phyloP scores from a whole-genome alignment of 1,140 invertebrate species.

The Zaprionus camerounensis region DNA sequence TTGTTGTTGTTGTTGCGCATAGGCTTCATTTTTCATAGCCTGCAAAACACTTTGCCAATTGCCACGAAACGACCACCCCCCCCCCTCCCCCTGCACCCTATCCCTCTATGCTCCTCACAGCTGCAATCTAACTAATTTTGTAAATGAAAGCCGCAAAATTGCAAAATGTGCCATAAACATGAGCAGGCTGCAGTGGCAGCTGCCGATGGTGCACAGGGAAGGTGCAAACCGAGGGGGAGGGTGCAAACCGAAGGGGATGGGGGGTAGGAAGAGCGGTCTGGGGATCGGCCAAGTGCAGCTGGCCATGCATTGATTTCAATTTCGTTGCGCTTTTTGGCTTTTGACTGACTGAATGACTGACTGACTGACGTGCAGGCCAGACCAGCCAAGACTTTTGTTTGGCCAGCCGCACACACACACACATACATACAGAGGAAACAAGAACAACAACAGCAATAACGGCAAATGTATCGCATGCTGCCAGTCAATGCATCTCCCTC shows the following conservation, averaged over 20 bases:
- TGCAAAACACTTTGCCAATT: conserved; percentile 44
- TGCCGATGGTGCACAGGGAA: conserved; percentile 5
- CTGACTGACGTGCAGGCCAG: conserved; percentile 40
- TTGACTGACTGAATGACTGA: conserved; percentile 57
- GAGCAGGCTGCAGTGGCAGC: conserved; percentile 46
- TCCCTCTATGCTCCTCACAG: neutral
- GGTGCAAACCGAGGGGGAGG: too few species aligned
- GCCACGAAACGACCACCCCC: too few species aligned
- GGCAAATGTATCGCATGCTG: conserved; percentile 26
- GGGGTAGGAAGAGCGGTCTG: neutral
- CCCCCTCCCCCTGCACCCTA: neutral
- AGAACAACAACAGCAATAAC: conserved; percentile 30
- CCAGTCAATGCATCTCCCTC: conserved; percentile 33
- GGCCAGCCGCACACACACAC: conserved; percentile 61
- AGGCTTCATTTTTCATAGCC: conserved; percentile 47
- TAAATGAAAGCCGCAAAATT: conserved; percentile 74
- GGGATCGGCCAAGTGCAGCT: conserved; percentile 60
- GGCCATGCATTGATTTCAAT: conserved; percentile 72
- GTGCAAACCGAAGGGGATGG: neutral
- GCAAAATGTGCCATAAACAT: conserved; percentile 68
- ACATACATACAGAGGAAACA: conserved; percentile 43
- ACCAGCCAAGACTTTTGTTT: conserved; percentile 65
- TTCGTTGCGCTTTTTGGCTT: conserved; percentile 67
- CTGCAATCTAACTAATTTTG: conserved; percentile 62
- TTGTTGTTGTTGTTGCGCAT: conserved; percentile 34